Conservation (phyloP, 2,888 invertebrate genomes). For the Cenopis cana region DNA sequence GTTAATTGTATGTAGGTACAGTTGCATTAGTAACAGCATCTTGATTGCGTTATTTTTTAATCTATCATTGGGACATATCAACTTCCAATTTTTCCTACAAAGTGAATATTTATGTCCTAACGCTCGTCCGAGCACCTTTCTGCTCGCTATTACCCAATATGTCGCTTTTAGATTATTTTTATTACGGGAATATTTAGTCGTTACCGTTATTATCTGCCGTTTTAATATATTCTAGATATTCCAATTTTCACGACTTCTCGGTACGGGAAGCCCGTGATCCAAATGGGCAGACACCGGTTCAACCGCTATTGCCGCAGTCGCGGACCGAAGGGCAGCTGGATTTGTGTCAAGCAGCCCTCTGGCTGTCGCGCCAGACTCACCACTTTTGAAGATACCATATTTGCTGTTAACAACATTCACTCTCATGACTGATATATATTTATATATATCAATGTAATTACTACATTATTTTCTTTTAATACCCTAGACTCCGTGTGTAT, state of each 20-base stretch:
- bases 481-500: neutral
- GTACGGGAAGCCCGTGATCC: conserved; percentile 8
- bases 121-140: too few relatives aligned
- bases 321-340: conserved; percentile 3
- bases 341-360: neutral
- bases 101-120: too few relatives aligned
- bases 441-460: neutral
- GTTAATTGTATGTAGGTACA: too few relatives aligned
- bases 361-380: conserved; percentile 19
- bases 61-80: too few relatives aligned
- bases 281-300: conserved; percentile 4
- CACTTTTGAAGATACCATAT: neutral
- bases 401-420: neutral
- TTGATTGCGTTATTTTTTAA: too few relatives aligned
- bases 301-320: conserved; percentile 34
- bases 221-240: neutral
- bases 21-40: too few relatives aligned
- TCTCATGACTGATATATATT: neutral
- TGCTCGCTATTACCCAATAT: neutral
- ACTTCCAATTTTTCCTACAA: too few relatives aligned
- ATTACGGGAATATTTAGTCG: neutral
- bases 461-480: neutral
- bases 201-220: too few relatives aligned
- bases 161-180: neutral
- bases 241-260: conserved; percentile 9